Evolutionary conservation across 2,113 vertebrate species (phyloP).

Genomic region (Baryphthengus martii): DNA sequence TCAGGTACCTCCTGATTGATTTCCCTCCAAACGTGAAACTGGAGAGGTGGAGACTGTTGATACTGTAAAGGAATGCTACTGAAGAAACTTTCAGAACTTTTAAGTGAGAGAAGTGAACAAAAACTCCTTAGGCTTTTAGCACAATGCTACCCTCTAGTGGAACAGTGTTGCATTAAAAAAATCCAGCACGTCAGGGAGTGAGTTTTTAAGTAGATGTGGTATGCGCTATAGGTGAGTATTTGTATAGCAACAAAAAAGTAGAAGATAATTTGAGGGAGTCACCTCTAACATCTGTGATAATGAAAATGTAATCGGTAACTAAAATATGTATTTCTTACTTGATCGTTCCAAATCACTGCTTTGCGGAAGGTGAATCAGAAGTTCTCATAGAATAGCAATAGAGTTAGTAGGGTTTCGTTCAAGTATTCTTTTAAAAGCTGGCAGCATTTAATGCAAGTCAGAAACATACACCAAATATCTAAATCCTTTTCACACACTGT

Average conservation of each 20-base stretch:
- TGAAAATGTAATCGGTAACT: neutral
- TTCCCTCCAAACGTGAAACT: neutral
- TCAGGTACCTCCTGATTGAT: neutral
- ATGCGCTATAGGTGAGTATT: neutral
- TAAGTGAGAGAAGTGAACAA: neutral
- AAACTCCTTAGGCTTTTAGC: neutral
- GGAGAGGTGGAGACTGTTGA: neutral
- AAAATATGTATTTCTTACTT: neutral
- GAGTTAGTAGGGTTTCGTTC: neutral
- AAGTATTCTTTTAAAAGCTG: neutral
- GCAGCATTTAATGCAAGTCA: neutral
- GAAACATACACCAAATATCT: neutral
- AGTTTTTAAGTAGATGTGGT: neutral
- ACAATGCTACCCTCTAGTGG: slow-evolving; percentile 34
- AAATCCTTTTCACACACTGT: neutral
- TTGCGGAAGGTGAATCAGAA: neutral
- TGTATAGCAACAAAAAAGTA: neutral
- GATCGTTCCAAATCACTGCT: fast-evolving
- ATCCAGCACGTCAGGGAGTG: neutral
- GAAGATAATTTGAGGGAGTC: neutral
- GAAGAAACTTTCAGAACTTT: neutral
- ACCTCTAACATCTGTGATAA: fast-evolving
- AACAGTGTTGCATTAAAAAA: neutral
- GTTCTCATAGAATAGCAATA: neutral
- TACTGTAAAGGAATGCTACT: neutral